These are phyloP conservation scores for Gastrophryne carolinensis DNA, from an alignment of 2,797 vertebrate species.

Conservation along the genomic window DNA sequence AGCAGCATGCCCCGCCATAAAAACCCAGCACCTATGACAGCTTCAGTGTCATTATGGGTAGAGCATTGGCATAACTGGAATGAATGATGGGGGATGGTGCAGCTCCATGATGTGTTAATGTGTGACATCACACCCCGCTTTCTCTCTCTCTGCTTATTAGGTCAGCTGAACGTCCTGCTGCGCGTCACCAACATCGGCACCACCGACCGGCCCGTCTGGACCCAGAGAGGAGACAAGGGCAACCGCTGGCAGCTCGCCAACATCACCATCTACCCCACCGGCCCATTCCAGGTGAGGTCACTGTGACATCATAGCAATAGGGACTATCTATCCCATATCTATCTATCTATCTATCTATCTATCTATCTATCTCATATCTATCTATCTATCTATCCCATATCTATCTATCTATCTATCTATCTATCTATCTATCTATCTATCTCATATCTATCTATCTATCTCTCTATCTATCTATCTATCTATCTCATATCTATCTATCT, in stretches of 20 bases:
- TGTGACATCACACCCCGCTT: not conserved
- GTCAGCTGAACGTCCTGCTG: slow-evolving; percentile 86
- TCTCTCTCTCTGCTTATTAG: slow-evolving; percentile 61
- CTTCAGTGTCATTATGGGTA: too few species aligned
- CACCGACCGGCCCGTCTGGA: slow-evolving; percentile 83
- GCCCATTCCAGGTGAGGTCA: slow-evolving; percentile 88
- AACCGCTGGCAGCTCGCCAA: slow-evolving; percentile 86
- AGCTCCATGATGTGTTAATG: not conserved
- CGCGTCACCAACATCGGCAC: slow-evolving; percentile 82
- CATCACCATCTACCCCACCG: slow-evolving; percentile 83
- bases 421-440: too few species aligned
- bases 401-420: too few species aligned
- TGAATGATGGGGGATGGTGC: too few species aligned
- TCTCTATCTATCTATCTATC: too few species aligned
- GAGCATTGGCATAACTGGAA: too few species aligned
- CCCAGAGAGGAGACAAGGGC: slow-evolving; percentile 83
- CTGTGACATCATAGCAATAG: too few species aligned
- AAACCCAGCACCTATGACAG: too few species aligned
- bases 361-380: too few species aligned
- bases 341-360: not conserved
- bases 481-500: too few species aligned
- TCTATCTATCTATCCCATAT: not conserved
- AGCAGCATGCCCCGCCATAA: too few species aligned
- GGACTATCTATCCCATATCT: not conserved
- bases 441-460: too few species aligned